Evolutionary conservation across 64 coral and sea anemone genomes (phyloP), one percentile per base, ranked within the genome.

Genomic region (Porites lutea): DNA sequence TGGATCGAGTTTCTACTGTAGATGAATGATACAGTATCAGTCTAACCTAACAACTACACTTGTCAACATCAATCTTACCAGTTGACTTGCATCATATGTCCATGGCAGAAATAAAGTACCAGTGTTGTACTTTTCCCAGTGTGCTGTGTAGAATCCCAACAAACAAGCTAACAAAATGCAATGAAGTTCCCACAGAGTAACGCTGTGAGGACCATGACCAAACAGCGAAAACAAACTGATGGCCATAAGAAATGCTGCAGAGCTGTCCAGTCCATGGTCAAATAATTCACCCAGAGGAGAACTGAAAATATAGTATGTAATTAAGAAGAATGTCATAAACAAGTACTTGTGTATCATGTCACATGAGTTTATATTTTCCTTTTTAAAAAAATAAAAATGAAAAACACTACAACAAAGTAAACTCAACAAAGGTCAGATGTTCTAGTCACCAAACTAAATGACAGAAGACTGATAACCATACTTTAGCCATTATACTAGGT

Each of bases 81-180:
- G 51, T 20, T 98, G 97, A 88, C 97, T 93, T 3, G 88, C 81
- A 86, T 98, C 97, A 74, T 98, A 98, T 47, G 94, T 95, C 97
- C 97, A 98, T 21, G 97, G 97, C 9, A 98, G 69, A 82, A 91
- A 95, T 11, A 98, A 60, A 8, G 93, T 70, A 58, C 97, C 97
- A 55, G 97, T 98, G 47, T 96, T 96, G 77, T 98, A 98, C 77
- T 98, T 98, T 79, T 98, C 97, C 97, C 97, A 98, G 57, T 98
- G 97, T 2, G 97, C 97, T 69, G 88, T 8, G 65, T 74, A 96
- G 81, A 98, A 98, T 18, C 97, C 94, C 55, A 90, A 58, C 61
- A 98, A 83, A 53, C 94, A 92, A 9, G 95, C 84, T 60, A 93
- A 73, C 51, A 93, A 23, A 20, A 98, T 72, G 12, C 65, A 75